These are phyloP conservation scores for Apamea anceps DNA, from an alignment of 2,888 invertebrate genomes.

Conservation along the genomic window DNA sequence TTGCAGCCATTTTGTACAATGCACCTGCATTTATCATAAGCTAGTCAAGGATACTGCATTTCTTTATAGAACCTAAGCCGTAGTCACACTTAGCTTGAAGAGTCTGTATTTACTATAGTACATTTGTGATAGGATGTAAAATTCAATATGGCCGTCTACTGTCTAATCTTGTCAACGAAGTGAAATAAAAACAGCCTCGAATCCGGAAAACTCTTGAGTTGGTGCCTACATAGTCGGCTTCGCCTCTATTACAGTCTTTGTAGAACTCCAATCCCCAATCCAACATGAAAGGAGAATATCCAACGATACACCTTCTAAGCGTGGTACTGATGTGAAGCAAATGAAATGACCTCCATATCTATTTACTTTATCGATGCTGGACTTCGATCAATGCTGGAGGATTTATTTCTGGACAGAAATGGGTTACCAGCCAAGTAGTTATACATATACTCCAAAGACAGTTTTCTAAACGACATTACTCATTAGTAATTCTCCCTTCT, in stretches of 20 bases:
- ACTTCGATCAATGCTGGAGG: too few species aligned
- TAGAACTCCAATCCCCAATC: background rate
- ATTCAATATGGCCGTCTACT: background rate
- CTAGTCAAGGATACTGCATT: slow-evolving; percentile 4
- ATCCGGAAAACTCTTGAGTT: background rate
- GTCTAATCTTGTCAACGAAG: background rate
- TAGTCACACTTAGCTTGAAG: background rate
- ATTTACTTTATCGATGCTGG: background rate
- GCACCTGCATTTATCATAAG: slow-evolving; percentile 28
- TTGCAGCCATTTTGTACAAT: slow-evolving; percentile 1
- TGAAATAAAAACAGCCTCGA: background rate
- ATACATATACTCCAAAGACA: background rate
- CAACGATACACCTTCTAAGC: background rate
- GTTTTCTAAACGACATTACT: background rate
- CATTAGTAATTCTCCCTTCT: background rate
- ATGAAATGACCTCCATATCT: background rate
- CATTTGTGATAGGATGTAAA: background rate
- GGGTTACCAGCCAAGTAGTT: background rate
- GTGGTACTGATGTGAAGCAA: background rate
- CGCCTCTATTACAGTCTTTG: background rate
- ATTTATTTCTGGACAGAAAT: background rate
- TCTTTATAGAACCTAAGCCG: background rate
- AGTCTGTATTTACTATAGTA: background rate
- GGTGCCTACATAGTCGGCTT: background rate
- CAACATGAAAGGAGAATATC: background rate